These are phyloP conservation scores for Linhomoeus sp. DNA, from an alignment of 2,888 invertebrate species.

Conservation along the genomic window DNA sequence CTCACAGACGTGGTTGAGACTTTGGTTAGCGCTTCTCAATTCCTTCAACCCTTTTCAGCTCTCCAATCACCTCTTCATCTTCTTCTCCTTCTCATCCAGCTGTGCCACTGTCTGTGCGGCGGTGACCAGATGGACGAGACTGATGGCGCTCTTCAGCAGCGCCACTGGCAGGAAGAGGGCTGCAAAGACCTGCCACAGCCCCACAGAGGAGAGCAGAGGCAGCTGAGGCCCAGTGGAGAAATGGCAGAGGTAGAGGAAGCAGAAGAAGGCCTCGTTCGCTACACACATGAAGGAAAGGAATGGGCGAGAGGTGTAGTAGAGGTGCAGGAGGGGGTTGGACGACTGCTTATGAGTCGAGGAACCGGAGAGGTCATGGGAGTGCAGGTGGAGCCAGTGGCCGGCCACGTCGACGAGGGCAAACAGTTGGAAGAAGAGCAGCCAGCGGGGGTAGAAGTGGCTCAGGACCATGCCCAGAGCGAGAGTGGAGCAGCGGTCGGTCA, in stretches of 20 bases:
- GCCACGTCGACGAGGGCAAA: conserved; percentile 84
- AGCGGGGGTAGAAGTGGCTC: conserved; percentile 74
- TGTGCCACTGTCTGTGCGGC: conserved; percentile 62
- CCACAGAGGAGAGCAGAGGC: conserved; percentile 35
- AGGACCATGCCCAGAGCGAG: conserved; percentile 75
- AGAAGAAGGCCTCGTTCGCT: conserved; percentile 89
- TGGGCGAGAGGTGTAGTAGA: conserved; percentile 64
- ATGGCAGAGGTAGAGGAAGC: conserved; percentile 66
- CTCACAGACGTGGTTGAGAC: too few relatives aligned
- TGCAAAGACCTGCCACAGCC: conserved; percentile 14
- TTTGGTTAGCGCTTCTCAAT: too few relatives aligned
- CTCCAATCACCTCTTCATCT: too few relatives aligned
- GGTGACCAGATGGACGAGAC: conserved; percentile 67
- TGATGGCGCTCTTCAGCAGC: conserved; percentile 63
- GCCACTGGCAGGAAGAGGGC: conserved; percentile 59
- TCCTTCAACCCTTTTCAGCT: too few relatives aligned
- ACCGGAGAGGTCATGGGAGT: conserved; percentile 32
- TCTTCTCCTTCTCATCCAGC: too few relatives aligned
- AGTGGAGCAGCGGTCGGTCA: conserved; percentile 89
- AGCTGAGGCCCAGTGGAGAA: conserved; percentile 68
- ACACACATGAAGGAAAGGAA: conserved; percentile 88
- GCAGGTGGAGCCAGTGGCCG: conserved; percentile 93
- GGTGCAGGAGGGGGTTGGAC: conserved; percentile 63
- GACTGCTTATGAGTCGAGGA: conserved; percentile 1
- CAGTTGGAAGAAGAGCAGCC: conserved; percentile 78